A percentile compares a stretch with the other conserved stretches of the same genome.
phyloP scores from a whole-genome alignment of 2,888 invertebrate species.

The Hyposoter dolosus region DNA sequence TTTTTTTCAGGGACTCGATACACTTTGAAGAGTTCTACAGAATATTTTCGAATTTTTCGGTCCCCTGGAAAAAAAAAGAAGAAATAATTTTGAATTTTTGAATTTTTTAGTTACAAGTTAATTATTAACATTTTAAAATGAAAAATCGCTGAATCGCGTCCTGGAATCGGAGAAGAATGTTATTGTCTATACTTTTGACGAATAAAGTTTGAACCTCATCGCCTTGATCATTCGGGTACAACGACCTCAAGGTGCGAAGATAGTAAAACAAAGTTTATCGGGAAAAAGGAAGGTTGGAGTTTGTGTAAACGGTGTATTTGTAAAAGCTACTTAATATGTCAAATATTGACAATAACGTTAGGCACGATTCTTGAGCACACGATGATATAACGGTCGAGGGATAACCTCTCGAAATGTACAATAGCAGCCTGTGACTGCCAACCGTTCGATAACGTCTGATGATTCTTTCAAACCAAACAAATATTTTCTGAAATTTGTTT shows the following conservation, averaged over 20 bases:
- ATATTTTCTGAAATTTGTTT: constrained; percentile 67
- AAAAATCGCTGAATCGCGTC: not conserved
- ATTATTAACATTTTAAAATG: not conserved
- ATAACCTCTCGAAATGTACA: not conserved
- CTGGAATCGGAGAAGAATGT: not conserved
- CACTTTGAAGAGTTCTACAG: no score
- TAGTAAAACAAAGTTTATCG: constrained; percentile 39
- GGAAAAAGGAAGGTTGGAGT: constrained; percentile 9
- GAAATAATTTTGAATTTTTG: no score
- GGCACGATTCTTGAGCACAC: no score
- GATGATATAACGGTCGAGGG: not conserved
- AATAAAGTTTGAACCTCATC: not conserved
- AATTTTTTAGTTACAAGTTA: not conserved
- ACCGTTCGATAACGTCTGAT: not conserved
- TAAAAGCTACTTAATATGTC: constrained; percentile 1
- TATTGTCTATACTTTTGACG: not conserved
- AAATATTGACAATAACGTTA: constrained; percentile 38
- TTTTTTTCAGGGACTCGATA: no score
- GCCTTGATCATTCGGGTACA: not conserved
- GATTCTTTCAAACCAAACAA: not conserved
- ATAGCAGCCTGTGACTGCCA: not conserved
- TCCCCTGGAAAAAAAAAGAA: no score
- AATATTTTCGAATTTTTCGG: not conserved
- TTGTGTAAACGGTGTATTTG: constrained; percentile 2
- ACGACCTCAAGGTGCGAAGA: not conserved